phyloP scores from a whole-genome alignment of 2,797 vertebrate genomes.

The Lophius americanus region DNA sequence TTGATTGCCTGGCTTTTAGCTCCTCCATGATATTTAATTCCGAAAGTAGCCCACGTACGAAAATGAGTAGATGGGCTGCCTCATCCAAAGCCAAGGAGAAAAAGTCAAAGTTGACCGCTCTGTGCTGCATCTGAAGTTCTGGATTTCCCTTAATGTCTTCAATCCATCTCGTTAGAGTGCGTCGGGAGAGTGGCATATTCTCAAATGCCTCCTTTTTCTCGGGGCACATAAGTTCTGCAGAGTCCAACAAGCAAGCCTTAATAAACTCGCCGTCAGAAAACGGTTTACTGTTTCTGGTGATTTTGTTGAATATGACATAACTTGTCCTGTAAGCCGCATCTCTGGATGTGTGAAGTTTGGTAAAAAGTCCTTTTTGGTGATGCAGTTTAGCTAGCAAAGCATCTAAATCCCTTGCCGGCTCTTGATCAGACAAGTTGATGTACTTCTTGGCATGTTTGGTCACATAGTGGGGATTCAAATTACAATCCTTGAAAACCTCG shows the following conservation, averaged over 20 bases:
- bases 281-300: neutral
- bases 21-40: too few species aligned
- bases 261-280: too few species aligned
- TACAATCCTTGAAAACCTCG: neutral
- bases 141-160: neutral
- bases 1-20: too few species aligned
- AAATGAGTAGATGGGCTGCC: too few species aligned
- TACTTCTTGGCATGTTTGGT: neutral
- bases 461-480: neutral
- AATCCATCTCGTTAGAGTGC: neutral
- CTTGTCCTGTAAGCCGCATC: slow-evolving; percentile 9
- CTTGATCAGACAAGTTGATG: neutral
- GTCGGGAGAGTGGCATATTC: neutral
- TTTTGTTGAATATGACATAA: slow-evolving; percentile 7
- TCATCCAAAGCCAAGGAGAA: too few species aligned
- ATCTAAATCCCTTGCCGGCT: neutral
- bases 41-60: too few species aligned
- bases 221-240: too few species aligned
- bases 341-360: slow-evolving; percentile 3
- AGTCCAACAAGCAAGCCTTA: too few species aligned
- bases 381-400: neutral
- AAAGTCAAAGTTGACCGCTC: too few species aligned
- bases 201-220: neutral
- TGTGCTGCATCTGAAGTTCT: slow-evolving; percentile 3
- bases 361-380: slow-evolving; percentile 9